These are phyloP conservation scores for Sitta europaea DNA, from an alignment of 2,113 vertebrate genomes.

Conservation along the genomic window DNA sequence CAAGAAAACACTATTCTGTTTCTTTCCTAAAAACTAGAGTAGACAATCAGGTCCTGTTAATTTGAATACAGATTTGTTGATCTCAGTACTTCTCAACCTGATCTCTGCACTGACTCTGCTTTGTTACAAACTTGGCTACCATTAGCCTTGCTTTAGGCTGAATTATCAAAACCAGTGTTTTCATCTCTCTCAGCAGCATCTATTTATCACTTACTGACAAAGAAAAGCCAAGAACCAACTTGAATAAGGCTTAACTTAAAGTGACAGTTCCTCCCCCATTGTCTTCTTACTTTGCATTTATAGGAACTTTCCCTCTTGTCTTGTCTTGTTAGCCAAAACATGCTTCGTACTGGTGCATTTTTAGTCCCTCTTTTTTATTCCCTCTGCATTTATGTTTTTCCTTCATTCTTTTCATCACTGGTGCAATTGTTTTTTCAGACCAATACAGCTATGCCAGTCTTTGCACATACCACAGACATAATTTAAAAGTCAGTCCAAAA, in stretches of 20 bases:
- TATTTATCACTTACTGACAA: background rate
- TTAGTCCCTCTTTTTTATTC: background rate
- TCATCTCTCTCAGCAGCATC: background rate
- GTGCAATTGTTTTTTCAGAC: background rate
- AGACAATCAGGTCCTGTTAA: background rate
- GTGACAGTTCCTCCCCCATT: background rate
- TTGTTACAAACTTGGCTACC: background rate
- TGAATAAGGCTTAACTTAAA: background rate
- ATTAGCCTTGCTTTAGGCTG: background rate
- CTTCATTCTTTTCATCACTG: background rate
- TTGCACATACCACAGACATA: background rate
- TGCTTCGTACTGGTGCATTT: background rate
- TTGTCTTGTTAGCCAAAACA: background rate
- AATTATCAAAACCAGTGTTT: background rate
- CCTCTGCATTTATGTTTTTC: background rate
- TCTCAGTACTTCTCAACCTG: background rate
- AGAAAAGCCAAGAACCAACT: background rate
- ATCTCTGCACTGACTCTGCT: background rate
- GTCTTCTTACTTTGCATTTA: background rate
- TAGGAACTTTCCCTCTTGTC: rapidly evolving
- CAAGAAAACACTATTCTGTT: background rate
- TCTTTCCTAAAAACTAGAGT: background rate
- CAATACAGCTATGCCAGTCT: background rate
- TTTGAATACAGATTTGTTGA: background rate
- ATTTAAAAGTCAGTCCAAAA: background rate